A percentile compares a stretch with the other conserved stretches of the same genome.
phyloP scores from a whole-genome alignment of 2,113 vertebrate genomes.

The Saccopteryx bilineata region DNA sequence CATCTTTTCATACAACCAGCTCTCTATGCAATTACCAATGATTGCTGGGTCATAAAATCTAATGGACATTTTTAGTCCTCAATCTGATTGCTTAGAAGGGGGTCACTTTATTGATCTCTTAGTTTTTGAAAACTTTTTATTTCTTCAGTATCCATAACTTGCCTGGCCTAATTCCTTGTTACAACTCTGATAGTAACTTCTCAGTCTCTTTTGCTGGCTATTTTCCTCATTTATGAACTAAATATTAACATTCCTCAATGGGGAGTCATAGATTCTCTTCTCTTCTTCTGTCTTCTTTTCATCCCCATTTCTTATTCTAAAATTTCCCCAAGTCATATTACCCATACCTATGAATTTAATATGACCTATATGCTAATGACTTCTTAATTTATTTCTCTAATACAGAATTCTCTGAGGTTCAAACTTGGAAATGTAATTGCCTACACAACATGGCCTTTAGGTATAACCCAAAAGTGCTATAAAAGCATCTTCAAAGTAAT shows the following conservation, averaged over 20 bases:
- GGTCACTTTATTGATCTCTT: neutral
- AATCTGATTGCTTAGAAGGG: neutral
- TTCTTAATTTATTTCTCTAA: neutral
- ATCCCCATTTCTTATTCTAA: slow-evolving; percentile 24
- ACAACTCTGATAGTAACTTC: neutral
- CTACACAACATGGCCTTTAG: neutral
- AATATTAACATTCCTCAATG: neutral
- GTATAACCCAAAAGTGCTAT: slow-evolving; percentile 11
- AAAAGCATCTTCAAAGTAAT: neutral
- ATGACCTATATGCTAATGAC: neutral
- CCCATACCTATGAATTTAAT: neutral
- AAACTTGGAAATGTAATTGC: neutral
- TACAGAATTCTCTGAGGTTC: neutral
- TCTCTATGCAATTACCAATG: neutral
- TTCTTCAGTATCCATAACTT: neutral
- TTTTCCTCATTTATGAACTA: neutral
- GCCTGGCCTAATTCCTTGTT: neutral
- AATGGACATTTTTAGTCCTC: neutral
- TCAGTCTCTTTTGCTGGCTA: neutral
- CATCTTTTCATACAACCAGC: neutral
- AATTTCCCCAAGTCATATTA: neutral
- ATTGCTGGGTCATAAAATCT: neutral
- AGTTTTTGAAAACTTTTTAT: neutral
- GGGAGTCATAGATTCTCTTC: neutral
- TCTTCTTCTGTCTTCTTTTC: slow-evolving; percentile 2